Evolutionary conservation across 2,888 invertebrate genomes (phyloP), one percentile per base, ranked within the genome.

Genomic region (Heliconius erato): DNA sequence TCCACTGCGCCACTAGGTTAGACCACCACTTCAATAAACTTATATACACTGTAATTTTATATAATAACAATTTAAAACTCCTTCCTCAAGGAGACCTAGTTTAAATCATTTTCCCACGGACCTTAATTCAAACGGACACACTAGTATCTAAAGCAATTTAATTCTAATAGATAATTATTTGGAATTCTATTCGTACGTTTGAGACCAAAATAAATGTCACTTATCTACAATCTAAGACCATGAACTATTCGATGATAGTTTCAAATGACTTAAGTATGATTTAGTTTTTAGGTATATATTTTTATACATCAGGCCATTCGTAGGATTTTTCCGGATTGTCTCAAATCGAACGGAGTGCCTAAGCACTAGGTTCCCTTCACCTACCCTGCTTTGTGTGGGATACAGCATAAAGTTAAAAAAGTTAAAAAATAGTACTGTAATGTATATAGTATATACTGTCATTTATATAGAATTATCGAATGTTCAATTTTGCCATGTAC

Each of bases 221-320:
- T 74, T 83, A 68, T 28, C 19, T 67, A 80, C 82, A 83, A 74
- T 82, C 82, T 76, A 79, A 74, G 79, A 49, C 84, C 81, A 69
- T 84, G 84, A 84, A 84, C 84, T 82, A 80, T 80, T 59, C 63
- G 32, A 77, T 71, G 12, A 26, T 26, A 80, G 69, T 65, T 80
- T 79, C 79, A 16, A 59, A 81, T 40, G 5, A n/a, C 12, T 71
- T 40, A 35, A 69, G 35, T 19, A n/a, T n/a, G n/a, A n/a, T n/a
- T 40, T 23, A n/a, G 40, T 71, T 71, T 71, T 71, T 63, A 1
- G 19, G 54, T 2, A 54, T 54, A 54, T 23, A n/a, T 12, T 63
- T 23, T 63, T n/a, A 63, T 63, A n/a, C n/a, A 9, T 63, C 3
- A 44, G 44, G 4, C 44, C 44, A 44, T 3, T 44, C 44, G 2